Evolutionary conservation across 2,888 invertebrate genomes (phyloP).

Genomic region (Drosophila anomalipes): DNA sequence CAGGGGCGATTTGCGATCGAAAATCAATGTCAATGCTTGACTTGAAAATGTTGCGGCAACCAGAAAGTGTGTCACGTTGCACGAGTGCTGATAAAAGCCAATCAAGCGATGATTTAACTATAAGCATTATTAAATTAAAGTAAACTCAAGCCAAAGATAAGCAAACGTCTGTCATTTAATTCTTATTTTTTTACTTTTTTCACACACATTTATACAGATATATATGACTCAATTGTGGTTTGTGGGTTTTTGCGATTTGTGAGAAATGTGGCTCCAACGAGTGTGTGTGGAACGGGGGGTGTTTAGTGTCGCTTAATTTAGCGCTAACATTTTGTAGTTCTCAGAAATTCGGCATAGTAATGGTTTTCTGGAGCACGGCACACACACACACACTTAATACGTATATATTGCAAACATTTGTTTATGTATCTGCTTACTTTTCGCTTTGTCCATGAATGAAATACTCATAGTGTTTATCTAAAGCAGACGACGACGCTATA

Average conservation of each 20-base stretch:
- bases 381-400: conserved; percentile 5
- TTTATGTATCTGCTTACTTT: conserved; percentile 17
- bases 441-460: conserved; percentile 53
- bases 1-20: conserved; percentile 17
- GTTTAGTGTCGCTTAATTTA: conserved; percentile 59
- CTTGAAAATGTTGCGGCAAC: conserved; percentile 10
- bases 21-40: conserved; percentile 75
- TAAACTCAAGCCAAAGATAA: conserved; percentile 37
- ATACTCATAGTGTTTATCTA: conserved; percentile 50
- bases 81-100: conserved; percentile 52
- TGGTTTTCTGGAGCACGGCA: conserved; percentile 64
- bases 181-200: conserved; percentile 3
- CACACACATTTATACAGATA: conserved; percentile 1
- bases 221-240: conserved; percentile 52
- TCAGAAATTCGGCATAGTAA: conserved; percentile 73
- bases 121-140: conserved; percentile 34
- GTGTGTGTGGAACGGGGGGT: background rate
- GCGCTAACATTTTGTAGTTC: conserved; percentile 59
- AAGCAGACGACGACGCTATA: conserved; percentile 36
- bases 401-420: conserved; percentile 8
- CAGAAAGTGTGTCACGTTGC: conserved; percentile 57
- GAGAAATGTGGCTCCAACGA: conserved; percentile 40
- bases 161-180: conserved; percentile 23
- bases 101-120: conserved; percentile 54
- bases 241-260: conserved; percentile 41